Evolutionary conservation across 2,113 vertebrate species (phyloP).

Genomic region (Ploceus nigricollis): DNA sequence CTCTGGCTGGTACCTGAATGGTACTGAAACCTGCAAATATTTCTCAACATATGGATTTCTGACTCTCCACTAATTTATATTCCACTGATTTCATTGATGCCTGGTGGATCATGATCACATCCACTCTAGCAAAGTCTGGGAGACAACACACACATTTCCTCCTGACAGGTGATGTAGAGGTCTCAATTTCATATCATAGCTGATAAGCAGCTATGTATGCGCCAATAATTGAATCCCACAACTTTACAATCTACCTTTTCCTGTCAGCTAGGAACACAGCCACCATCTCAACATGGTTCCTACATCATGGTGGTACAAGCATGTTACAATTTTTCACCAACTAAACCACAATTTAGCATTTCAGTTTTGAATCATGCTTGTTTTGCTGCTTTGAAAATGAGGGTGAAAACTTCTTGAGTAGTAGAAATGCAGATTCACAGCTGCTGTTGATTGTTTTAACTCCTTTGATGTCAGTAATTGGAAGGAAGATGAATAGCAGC

Average conservation of each 20-base stretch:
- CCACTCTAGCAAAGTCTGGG: background rate
- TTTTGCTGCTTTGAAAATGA: conserved; percentile 29
- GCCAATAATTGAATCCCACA: background rate
- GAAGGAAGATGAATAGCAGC: conserved; percentile 33
- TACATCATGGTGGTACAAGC: background rate
- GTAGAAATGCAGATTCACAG: conserved; percentile 32
- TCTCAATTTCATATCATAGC: background rate
- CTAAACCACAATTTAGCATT: background rate
- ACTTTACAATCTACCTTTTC: background rate
- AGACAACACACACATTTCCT: background rate
- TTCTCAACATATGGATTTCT: background rate
- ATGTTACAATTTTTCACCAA: background rate
- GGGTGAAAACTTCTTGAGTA: background rate
- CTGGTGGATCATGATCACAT: background rate
- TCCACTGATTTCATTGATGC: background rate
- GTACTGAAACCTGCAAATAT: background rate
- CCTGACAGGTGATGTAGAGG: background rate
- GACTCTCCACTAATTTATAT: background rate
- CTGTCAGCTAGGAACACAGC: background rate
- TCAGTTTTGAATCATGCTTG: background rate
- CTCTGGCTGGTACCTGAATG: background rate
- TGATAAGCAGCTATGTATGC: background rate
- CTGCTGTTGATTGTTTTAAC: conserved; percentile 34
- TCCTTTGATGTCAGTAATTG: conserved; percentile 43
- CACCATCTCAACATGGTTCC: background rate